Base-by-base conservation (phyloP, 1,140 invertebrate species). In the Helicoverpa armigera region DNA sequence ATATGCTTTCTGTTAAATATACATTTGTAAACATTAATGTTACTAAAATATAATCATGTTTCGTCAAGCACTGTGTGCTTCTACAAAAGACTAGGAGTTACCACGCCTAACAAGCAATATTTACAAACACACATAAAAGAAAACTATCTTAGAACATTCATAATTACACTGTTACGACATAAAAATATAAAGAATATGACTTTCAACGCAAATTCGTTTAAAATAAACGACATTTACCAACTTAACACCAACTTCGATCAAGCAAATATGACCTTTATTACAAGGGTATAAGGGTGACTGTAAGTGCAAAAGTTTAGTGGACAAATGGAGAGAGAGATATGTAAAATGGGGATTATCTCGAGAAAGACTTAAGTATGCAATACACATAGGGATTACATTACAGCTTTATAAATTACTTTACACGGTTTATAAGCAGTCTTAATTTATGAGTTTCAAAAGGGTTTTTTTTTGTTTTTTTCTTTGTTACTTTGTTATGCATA, bases 91-190 rank as follows among this genome's bases (percentile, higher is more conserved):
- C 58, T 31, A 61, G 58, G 23, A 61, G 11, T 31, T 31, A 61
- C 23, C 31, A 11, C 11, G 2, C 23, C 35, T 61, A 29, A 61
- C 29, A 61, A 61, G 13, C 58, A 61, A 61, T 61, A 61, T 61
- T 61, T 60, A 60, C 56, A 4, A 13, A n/a, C 50, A 56, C 69
- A 65, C n/a, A 16, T 43, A 10, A 16, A 43, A 14, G 14, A 7
- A 65, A 65, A 65, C 63, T 35, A 65, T 43, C 35, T 65, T 48
- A 65, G 9, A 43, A 48, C 23, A 16, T 48, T 65, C n/a, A 65
- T 65, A 65, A 65, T 65, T 61, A 61, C 23, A 65, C 63, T 29
- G n/a, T 65, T 65, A 65, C 31, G 9, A 12, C 61, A 43, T 65
- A 65, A 65, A 65, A n/a, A 65, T 48, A 5, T 13, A 65, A 11